A percentile compares a stretch with the other conserved stretches of the same genome.
Evolutionary conservation across 2,113 vertebrate species (phyloP).

Genomic region (Scatophagus argus): DNA sequence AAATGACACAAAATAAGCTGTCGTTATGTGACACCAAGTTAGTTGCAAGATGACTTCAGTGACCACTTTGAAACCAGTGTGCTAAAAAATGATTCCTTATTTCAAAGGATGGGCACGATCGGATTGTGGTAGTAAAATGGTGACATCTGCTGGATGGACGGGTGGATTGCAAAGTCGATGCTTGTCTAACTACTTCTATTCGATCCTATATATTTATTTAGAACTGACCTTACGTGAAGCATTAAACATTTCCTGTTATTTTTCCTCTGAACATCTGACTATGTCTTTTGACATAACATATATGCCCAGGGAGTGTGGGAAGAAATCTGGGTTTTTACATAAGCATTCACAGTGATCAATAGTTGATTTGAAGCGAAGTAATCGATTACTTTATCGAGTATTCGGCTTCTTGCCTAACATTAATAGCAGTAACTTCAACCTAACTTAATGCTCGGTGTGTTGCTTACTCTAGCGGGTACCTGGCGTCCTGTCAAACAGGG

Average conservation of each 20-base stretch:
- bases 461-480: not conserved
- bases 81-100: not conserved
- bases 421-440: not conserved
- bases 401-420: no score
- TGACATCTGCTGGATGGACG: slow-evolving; percentile 41
- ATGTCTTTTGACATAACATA: no score
- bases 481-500: not conserved
- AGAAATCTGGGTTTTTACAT: no score
- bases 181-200: not conserved
- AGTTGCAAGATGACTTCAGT: not conserved
- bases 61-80: not conserved
- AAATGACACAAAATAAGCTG: not conserved
- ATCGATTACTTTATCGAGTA: no score
- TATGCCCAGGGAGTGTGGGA: not conserved
- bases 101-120: not conserved
- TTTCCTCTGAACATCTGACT: not conserved
- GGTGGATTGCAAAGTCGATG: not conserved
- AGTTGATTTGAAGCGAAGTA: not conserved
- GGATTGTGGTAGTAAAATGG: not conserved
- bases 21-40: not conserved
- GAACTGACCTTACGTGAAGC: not conserved
- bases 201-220: not conserved
- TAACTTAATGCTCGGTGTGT: not conserved
- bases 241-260: not conserved
- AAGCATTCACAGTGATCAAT: no score